These are phyloP conservation scores for Albula glossodonta DNA, from an alignment of 2,113 vertebrate species.

Conservation along the genomic window DNA sequence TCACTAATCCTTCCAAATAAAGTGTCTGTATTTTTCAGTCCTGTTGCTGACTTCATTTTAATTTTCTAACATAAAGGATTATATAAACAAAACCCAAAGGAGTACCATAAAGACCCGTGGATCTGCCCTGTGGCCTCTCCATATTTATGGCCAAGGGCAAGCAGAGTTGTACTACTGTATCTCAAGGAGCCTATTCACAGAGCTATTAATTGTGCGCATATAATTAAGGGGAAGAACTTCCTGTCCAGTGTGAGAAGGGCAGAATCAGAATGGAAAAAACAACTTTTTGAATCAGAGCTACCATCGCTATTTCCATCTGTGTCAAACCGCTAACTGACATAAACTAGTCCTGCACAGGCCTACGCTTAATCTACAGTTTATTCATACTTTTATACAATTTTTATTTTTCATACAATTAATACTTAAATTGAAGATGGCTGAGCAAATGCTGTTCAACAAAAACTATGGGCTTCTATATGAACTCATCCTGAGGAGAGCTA, in stretches of 20 bases:
- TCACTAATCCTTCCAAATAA: background rate
- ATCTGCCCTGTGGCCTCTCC: background rate
- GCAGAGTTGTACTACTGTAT: background rate
- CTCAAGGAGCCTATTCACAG: background rate
- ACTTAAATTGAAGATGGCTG: background rate
- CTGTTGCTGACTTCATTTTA: background rate
- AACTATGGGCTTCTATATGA: background rate
- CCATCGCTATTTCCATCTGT: background rate
- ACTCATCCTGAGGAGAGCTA: background rate
- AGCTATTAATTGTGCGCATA: background rate
- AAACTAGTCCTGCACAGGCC: too few relatives aligned
- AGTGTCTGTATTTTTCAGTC: background rate
- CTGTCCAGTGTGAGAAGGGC: background rate
- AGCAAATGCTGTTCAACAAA: background rate
- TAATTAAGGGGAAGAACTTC: background rate
- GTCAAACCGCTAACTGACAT: too few relatives aligned
- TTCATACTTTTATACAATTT: too few relatives aligned
- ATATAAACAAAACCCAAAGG: background rate
- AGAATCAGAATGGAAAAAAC: background rate
- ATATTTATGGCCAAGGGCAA: background rate
- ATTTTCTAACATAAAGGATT: background rate
- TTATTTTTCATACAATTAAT: too few relatives aligned
- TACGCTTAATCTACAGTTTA: too few relatives aligned
- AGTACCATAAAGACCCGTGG: background rate
- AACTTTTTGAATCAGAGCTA: background rate